phyloP scores from a whole-genome alignment of 1,140 invertebrate genomes.

The Drosophila sucinea region DNA sequence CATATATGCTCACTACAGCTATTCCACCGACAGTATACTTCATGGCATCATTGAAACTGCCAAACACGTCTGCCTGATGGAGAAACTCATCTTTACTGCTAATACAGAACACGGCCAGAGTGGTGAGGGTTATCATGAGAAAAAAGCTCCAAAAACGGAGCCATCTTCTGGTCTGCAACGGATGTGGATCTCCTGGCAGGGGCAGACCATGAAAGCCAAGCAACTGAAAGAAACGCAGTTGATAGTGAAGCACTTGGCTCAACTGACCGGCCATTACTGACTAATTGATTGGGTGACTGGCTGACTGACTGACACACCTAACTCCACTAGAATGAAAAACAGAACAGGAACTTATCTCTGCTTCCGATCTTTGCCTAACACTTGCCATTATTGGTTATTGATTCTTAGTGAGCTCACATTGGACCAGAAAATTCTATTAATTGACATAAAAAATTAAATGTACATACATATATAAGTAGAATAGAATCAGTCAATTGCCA shows the following conservation, averaged over 20 bases:
- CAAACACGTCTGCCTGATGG: conserved; percentile 55
- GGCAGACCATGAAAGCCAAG: conserved; percentile 59
- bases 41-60: conserved; percentile 57
- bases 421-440: no score
- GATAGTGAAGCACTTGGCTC: conserved; percentile 53
- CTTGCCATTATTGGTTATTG: neutral
- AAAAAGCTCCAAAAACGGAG: conserved; percentile 40
- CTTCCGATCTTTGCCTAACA: neutral
- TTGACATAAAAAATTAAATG: no score
- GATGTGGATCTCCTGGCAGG: conserved; percentile 24
- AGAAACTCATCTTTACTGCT: conserved; percentile 52
- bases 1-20: conserved; percentile 58
- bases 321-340: neutral
- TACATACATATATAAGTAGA: no score
- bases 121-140: conserved; percentile 31
- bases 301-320: conserved; percentile 2
- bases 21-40: conserved; percentile 60
- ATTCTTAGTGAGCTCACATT: neutral
- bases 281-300: conserved; percentile 23
- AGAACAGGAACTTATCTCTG: neutral
- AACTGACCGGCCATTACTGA: conserved; percentile 48
- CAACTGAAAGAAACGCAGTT: conserved; percentile 64
- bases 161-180: neutral
- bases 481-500: no score
- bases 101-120: conserved; percentile 26